A percentile compares a stretch with the other conserved stretches of the same genome.
phyloP scores from a whole-genome alignment of 2,113 vertebrate species.

The Sphyrna mokarran region DNA sequence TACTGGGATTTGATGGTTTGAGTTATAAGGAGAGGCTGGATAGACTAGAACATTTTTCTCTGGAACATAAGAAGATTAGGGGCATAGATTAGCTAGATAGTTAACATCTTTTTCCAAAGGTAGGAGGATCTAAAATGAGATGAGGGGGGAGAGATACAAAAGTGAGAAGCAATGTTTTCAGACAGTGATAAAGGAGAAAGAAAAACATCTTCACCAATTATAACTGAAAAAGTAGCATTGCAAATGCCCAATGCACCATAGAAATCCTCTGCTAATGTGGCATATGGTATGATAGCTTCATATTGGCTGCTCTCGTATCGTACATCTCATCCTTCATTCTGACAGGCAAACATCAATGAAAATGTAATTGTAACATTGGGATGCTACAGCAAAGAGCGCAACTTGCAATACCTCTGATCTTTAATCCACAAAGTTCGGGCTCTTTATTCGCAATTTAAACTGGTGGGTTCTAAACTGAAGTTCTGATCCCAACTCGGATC shows the following conservation, averaged over 20 bases:
- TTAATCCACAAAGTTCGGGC: not conserved
- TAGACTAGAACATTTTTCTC: too few species aligned
- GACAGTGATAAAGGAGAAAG: not conserved
- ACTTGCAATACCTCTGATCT: not conserved
- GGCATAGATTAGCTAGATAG: too few species aligned
- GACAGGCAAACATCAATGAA: not conserved
- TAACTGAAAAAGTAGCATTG: not conserved
- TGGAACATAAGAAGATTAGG: too few species aligned
- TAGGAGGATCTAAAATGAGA: too few species aligned
- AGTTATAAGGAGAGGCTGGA: too few species aligned
- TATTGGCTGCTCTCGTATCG: not conserved
- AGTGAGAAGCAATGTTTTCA: too few species aligned
- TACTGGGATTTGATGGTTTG: too few species aligned
- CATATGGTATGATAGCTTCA: not conserved
- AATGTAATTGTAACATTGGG: not conserved
- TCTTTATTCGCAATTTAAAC: not conserved
- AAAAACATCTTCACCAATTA: not conserved
- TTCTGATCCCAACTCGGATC: too few species aligned
- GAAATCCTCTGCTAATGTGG: not conserved
- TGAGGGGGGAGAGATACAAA: too few species aligned
- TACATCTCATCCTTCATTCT: not conserved
- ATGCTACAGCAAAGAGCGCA: not conserved
- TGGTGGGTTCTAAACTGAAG: too few species aligned
- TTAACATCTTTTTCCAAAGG: too few species aligned
- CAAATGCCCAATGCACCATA: not conserved